These are phyloP conservation scores for Ooceraea biroi DNA, from an alignment of 1,140 invertebrate genomes.

Conservation along the genomic window DNA sequence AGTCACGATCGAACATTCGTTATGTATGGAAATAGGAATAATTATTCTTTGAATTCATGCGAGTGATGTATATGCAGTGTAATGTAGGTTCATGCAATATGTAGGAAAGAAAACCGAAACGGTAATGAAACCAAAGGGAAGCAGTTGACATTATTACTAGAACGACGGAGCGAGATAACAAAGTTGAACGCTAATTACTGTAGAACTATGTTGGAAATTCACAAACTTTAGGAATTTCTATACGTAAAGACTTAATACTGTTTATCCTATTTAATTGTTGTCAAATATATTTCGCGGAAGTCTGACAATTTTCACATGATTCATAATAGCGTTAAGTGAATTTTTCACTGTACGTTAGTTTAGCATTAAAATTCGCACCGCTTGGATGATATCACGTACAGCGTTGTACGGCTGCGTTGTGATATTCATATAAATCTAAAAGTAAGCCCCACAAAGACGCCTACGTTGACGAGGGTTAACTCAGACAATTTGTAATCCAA, in stretches of 20 bases:
- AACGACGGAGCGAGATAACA: too few relatives aligned
- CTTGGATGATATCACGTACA: not conserved
- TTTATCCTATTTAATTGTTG: too few relatives aligned
- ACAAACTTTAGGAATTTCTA: too few relatives aligned
- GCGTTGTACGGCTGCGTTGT: not conserved
- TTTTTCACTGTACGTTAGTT: too few relatives aligned
- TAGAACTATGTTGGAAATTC: too few relatives aligned
- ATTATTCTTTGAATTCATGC: conserved; percentile 55
- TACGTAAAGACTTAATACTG: too few relatives aligned
- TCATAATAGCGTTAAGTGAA: too few relatives aligned
- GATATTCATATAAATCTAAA: conserved; percentile 43
- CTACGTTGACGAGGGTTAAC: conserved; percentile 44
- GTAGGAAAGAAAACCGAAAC: not conserved
- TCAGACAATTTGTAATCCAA: conserved; percentile 52
- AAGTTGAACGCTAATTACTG: too few relatives aligned
- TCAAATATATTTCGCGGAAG: too few relatives aligned
- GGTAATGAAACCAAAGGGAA: too few relatives aligned
- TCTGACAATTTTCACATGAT: too few relatives aligned
- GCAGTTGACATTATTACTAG: too few relatives aligned
- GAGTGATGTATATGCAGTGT: conserved; percentile 21
- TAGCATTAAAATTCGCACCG: not conserved
- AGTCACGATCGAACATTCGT: conserved; percentile 64
- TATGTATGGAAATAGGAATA: conserved; percentile 33
- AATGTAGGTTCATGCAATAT: not conserved
- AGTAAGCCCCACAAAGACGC: conserved; percentile 20